Percentiles rank a stretch among this genome's conserved stretches.
Conservation (phyloP, 1,140 invertebrate species). For the Callitettix versicolor region DNA sequence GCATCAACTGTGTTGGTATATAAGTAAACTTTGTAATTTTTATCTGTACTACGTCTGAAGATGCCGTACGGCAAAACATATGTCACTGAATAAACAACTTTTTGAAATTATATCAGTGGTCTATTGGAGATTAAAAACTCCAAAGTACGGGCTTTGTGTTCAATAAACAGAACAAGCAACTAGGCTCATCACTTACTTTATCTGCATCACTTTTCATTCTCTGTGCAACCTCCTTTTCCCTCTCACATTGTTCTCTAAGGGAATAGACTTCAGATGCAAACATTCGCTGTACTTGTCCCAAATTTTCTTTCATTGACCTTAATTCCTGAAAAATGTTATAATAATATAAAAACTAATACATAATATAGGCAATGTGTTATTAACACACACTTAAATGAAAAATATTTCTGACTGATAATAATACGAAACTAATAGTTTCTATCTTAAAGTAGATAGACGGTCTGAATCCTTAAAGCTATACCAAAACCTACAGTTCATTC, state of each 20-base stretch:
- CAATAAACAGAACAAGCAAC: slow-evolving; percentile 13
- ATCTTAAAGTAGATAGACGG: not conserved
- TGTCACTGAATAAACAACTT: no score
- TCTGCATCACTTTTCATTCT: slow-evolving; percentile 38
- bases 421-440: no score
- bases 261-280: slow-evolving; percentile 49
- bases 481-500: not conserved
- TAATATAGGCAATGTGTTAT: not conserved
- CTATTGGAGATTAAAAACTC: no score
- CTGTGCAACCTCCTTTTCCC: slow-evolving; percentile 45
- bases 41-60: no score
- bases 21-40: no score
- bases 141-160: no score
- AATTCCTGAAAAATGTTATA: slow-evolving; percentile 33
- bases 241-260: slow-evolving; percentile 45
- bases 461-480: not conserved
- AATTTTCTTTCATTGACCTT: slow-evolving; percentile 43
- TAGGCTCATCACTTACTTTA: slow-evolving; percentile 20
- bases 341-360: not conserved
- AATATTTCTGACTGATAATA: not conserved
- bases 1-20: no score
- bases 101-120: no score
- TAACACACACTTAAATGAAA: not conserved
- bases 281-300: slow-evolving; percentile 50
- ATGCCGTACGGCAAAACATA: no score